Base-by-base conservation (phyloP, 30 jellyfish, hydroid and myxozoan genomes). In the Aurelia aurita complex sp. Pacific region DNA sequence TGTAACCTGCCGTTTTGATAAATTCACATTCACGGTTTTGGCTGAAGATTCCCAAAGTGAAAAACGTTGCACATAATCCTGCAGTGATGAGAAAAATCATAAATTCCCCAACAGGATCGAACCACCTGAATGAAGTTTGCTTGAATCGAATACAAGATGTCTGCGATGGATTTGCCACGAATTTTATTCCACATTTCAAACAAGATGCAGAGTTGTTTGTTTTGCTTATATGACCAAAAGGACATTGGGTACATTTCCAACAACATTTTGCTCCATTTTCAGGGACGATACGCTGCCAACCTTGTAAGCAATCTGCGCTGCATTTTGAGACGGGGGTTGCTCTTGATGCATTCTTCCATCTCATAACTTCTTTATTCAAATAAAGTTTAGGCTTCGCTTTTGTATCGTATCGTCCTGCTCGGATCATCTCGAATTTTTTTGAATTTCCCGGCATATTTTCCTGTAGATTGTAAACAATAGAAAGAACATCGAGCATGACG, bases 31-130 rank as follows among this genome's bases (percentile, higher is more conserved):
- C 97, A 54, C 90, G 75, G 76, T 94, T 94, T 67, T 85, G 97
- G 68, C 96, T 94, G 95, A 94, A 85, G 15, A 94, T 88, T 15
- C 97, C 99, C 78, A 94, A 67, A 0, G 97, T 90, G 76, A 94
- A 89, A 23, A 89, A 71, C 14, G 91, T 80, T 12, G 85, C 91
- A 57, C 96, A 85, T 19, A 81, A 80, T 9, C 97, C 99, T 67
- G 96, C 90, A 17, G 96, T 89, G 60, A 94, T 89, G 34, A 94
- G 67, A 52, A 94, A 83, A 36, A 94, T 83, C 82, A 94, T 55
- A 29, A 89, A 86, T 29, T 96, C 94, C 16, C 99, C 99, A 19
- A 80, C 53, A 14, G 97, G 97, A 29, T 85, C 95, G 77, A 74
- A 90, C 99, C 99, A 94, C 12, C 77, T 62, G 78, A 94, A 85